phyloP scores from a whole-genome alignment of 2,797 vertebrate species.

The Leptodactylus fallax region DNA sequence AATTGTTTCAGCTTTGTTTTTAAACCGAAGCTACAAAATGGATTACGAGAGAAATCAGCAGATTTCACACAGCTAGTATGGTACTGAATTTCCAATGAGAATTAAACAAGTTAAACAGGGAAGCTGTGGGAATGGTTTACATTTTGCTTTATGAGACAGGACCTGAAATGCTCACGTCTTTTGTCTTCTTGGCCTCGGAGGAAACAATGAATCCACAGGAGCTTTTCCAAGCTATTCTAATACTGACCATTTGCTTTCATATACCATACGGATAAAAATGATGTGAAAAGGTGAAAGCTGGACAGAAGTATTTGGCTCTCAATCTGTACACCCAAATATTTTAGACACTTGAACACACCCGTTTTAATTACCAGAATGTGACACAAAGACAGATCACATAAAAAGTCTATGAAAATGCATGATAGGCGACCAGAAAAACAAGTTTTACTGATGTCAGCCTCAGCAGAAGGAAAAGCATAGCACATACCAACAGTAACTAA shows the following conservation, averaged over 20 bases:
- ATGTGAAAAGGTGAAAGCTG: constrained; percentile 64
- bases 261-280: constrained; percentile 51
- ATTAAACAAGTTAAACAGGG: constrained; percentile 86
- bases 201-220: constrained; percentile 81
- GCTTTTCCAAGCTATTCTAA: constrained; percentile 78
- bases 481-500: constrained; percentile 67
- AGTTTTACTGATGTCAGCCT: constrained; percentile 72
- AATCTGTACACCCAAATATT: constrained; percentile 76
- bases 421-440: constrained; percentile 78
- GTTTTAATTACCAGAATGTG: constrained; percentile 70
- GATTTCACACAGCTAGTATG: constrained; percentile 84
- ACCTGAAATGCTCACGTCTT: constrained; percentile 74
- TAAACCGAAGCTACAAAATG: constrained; percentile 94
- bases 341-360: constrained; percentile 75
- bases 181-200: constrained; percentile 77
- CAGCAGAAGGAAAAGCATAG: constrained; percentile 68
- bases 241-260: constrained; percentile 72
- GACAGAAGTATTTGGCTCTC: constrained; percentile 65
- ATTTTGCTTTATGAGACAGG: constrained; percentile 80
- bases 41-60: constrained; percentile 89
- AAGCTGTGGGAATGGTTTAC: constrained; percentile 78
- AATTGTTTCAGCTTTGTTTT: constrained; percentile 97
- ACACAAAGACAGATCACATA: constrained; percentile 73
- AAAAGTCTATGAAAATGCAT: constrained; percentile 74
- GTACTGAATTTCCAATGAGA: constrained; percentile 87